Evolutionary conservation across 1,140 invertebrate genomes (phyloP), one percentile per base, ranked within the genome.

Genomic region (Zaprionus lachaisei): DNA sequence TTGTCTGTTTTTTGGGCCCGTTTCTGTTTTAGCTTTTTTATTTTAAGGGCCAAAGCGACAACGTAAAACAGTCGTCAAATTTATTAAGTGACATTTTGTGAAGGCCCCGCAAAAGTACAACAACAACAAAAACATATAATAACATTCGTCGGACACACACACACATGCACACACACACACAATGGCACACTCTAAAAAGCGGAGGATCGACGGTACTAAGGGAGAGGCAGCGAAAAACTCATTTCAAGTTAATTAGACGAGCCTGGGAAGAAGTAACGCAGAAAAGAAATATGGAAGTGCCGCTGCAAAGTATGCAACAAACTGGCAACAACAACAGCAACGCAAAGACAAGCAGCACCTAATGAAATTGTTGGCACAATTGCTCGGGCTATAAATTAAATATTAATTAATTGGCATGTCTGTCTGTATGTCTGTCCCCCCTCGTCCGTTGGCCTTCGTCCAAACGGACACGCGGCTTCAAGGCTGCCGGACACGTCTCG

Each of bases 21-120:
- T 54, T 80, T 79, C 69, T 77, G 44, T 47, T 64, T 12, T 66
- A 65, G 54, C 28, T 60, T 66, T 71, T 58, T 47, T 55, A 62
- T 69, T 83, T 87, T 73, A 73, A 83, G 80, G 72, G 77, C 69
- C 83, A 86, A 80, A 87, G 79, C 85, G 85, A 90, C 84, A 90
- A 90, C 84, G 84, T 89, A 89, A 89, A 89, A 89, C 81, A 90
- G 85, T 90, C 85, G 85, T 89, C 89, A 89, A 89, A 89, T 89
- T 89, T 89, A 89, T 89, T 90, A 89, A 89, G 84, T 89, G 84
- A 89, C 85, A 89, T 89, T 89, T 85, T 89, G 75, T 68, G 74
- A 54, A 57, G 28, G 60, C 73, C 41, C 41, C 41, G n/a, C n/a
- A 47, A 17, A 38, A 15, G 14, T 38, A 38, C 37, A 80, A 87